Percentiles rank a stretch among this genome's conserved stretches.
phyloP scores from a whole-genome alignment of 2,797 vertebrate genomes.

The Galago senegalensis region DNA sequence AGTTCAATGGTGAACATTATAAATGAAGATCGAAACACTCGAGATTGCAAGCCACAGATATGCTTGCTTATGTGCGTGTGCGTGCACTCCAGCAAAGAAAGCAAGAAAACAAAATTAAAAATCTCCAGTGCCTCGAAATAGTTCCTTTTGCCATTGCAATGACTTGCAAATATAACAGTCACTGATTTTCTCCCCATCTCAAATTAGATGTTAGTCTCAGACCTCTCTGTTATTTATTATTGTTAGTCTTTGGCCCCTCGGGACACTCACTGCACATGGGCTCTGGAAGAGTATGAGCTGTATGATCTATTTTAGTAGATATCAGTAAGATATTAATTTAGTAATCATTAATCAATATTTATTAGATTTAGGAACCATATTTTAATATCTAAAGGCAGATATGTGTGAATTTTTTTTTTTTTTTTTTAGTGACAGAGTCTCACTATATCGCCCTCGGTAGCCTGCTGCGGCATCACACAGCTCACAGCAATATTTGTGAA shows the following conservation, averaged over 20 bases:
- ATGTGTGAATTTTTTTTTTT: neutral
- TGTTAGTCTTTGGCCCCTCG: neutral
- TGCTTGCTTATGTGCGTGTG: neutral
- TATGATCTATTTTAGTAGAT: neutral
- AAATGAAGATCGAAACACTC: neutral
- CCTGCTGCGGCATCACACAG: too few species aligned
- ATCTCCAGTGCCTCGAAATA: neutral
- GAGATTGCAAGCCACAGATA: neutral
- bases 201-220: slow-evolving; percentile 7
- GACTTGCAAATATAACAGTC: neutral
- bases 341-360: neutral
- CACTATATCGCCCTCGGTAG: neutral
- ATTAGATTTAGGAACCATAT: neutral
- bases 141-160: neutral
- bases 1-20: neutral
- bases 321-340: neutral
- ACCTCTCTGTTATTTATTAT: neutral
- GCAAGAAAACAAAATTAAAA: neutral
- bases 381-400: neutral
- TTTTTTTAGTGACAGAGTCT: neutral
- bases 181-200: neutral
- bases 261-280: neutral
- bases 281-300: neutral
- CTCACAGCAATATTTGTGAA: neutral
- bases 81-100: neutral